Conservation (phyloP, 2,888 invertebrate genomes). For the Sphaeridia pumilis region DNA sequence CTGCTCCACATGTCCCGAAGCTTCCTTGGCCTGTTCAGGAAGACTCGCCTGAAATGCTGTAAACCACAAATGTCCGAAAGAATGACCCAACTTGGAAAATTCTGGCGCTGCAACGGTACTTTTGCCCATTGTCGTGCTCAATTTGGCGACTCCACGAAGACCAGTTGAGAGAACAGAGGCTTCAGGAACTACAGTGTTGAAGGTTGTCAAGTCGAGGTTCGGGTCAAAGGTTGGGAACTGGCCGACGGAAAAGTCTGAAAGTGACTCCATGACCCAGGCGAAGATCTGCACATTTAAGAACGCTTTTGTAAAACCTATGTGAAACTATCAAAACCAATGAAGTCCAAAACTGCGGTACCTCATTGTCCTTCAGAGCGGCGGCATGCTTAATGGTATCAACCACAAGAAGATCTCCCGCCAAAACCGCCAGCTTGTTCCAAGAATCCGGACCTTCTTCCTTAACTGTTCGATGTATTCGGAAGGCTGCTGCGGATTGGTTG, state of each 20-base stretch:
- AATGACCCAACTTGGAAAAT: too few species aligned
- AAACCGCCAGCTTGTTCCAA: conserved; percentile 16
- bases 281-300: conserved; percentile 8
- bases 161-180: conserved; percentile 1
- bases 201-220: not conserved
- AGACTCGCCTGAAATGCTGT: too few species aligned
- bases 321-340: not conserved
- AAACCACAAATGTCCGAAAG: too few species aligned
- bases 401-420: conserved; percentile 24
- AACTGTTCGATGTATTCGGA: conserved; percentile 13
- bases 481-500: conserved; percentile 14
- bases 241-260: conserved; percentile 9
- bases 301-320: not conserved
- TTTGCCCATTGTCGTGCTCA: not conserved
- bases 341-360: conserved; percentile 5
- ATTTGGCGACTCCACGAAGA: conserved; percentile 5
- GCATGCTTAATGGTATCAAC: conserved; percentile 11
- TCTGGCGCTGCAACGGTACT: too few species aligned
- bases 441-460: not conserved
- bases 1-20: too few species aligned
- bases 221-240: conserved; percentile 1
- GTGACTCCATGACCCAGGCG: conserved; percentile 10
- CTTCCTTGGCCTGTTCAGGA: too few species aligned
- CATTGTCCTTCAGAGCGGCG: conserved; percentile 7
- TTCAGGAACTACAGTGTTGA: not conserved